phyloP scores from a whole-genome alignment of 1,140 invertebrate species.

The Metaphire vulgaris region DNA sequence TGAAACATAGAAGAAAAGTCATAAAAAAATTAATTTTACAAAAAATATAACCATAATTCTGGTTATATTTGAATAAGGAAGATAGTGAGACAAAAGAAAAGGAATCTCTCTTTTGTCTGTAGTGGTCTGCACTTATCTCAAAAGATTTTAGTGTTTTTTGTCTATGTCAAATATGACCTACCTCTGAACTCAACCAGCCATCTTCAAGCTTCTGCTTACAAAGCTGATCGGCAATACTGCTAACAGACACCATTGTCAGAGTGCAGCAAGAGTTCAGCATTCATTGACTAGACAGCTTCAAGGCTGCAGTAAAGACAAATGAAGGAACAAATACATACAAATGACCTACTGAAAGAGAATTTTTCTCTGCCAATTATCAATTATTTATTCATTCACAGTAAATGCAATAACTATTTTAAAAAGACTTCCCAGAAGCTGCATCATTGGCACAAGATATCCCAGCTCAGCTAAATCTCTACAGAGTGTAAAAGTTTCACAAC shows the following conservation, averaged over 20 bases:
- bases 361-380: background rate
- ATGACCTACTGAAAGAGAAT: background rate
- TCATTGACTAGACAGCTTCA: background rate
- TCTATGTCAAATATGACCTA: no score
- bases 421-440: background rate
- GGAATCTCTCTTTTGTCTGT: no score
- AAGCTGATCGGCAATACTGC: background rate
- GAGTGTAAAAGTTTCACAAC: no score
- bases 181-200: background rate
- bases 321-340: background rate
- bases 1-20: no score
- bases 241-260: background rate
- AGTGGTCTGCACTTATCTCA: no score
- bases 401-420: background rate
- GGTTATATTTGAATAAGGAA: no score
- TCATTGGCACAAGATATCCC: background rate
- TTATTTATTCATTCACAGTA: background rate
- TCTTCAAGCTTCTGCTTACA: background rate
- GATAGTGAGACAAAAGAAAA: no score
- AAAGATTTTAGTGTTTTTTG: no score
- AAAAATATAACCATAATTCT: no score
- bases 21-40: no score
- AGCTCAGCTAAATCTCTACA: no score
- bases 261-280: background rate
- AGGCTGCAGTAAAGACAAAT: background rate